Evolutionary conservation across 92 coral and sea anemone species (phyloP).

Genomic region (Bergia sp.): DNA sequence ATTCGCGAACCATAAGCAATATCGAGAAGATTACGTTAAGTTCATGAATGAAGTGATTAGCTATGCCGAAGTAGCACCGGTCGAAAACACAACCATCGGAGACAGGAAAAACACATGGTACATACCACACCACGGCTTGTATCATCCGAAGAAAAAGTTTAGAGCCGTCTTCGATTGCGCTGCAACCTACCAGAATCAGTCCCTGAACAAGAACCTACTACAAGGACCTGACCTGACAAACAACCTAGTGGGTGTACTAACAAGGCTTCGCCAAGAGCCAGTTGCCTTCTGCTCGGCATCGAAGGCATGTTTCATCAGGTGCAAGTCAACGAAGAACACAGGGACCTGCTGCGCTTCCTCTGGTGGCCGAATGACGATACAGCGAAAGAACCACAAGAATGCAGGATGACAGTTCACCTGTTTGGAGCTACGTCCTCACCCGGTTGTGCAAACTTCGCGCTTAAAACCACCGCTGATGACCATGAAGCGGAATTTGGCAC

Average conservation of each 20-base stretch:
- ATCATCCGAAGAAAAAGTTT: conserved; percentile 41
- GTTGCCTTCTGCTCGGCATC: conserved; percentile 24
- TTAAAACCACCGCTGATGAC: too few relatives aligned
- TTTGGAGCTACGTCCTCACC: too few relatives aligned
- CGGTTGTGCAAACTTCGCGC: too few relatives aligned
- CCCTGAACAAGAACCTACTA: conserved; percentile 45
- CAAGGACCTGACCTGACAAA: conserved; percentile 49
- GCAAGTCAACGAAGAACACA: not conserved
- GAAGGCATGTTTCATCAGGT: too few relatives aligned
- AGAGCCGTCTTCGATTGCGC: conserved; percentile 43
- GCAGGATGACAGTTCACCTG: conserved; percentile 16
- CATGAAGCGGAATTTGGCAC: too few relatives aligned
- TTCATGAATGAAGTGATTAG: too few relatives aligned
- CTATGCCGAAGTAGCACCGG: too few relatives aligned
- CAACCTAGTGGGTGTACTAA: conserved; percentile 30
- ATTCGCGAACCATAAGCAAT: not conserved
- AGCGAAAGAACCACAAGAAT: conserved; percentile 24
- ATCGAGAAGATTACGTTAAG: too few relatives aligned
- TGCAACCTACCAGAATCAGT: not conserved
- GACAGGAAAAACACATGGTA: conserved; percentile 33
- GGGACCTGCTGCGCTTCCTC: conserved; percentile 39
- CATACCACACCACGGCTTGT: not conserved
- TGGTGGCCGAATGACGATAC: conserved; percentile 46
- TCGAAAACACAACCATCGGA: conserved; percentile 17
- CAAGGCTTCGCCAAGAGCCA: conserved; percentile 27